These are phyloP conservation scores for Salvelinus sp. DNA, from an alignment of 2,113 vertebrate species.

Conservation along the genomic window DNA sequence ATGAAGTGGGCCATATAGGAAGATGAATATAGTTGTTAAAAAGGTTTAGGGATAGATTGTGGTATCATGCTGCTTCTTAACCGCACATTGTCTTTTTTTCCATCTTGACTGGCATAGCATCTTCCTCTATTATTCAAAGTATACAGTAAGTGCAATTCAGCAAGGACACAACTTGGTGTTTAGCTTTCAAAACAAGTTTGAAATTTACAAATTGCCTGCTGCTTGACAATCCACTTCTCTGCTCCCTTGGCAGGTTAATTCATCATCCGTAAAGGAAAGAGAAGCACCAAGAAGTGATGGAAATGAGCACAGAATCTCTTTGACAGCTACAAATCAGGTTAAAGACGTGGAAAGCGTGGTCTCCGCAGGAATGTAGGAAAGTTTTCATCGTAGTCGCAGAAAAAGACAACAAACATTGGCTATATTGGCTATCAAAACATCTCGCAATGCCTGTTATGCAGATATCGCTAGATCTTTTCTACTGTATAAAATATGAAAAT, in stretches of 20 bases:
- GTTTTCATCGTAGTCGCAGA: background rate
- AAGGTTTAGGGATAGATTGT: background rate
- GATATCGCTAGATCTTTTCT: background rate
- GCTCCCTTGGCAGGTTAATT: constrained; percentile 44
- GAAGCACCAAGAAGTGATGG: background rate
- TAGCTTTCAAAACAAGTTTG: constrained; percentile 41
- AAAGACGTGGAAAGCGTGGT: constrained; percentile 11
- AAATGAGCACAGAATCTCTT: constrained; percentile 1
- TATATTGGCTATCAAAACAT: background rate
- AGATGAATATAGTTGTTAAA: background rate
- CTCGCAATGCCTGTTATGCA: background rate
- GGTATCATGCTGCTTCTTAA: background rate
- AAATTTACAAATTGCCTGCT: constrained; percentile 31
- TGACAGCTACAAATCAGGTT: constrained; percentile 43
- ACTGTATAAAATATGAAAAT: background rate
- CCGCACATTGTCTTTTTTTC: background rate
- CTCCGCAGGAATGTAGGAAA: constrained; percentile 25
- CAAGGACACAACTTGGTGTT: constrained; percentile 16
- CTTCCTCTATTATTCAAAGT: constrained; percentile 24
- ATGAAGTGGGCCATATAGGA: constrained; percentile 19
- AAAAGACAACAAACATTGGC: background rate
- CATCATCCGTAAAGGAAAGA: constrained; percentile 26
- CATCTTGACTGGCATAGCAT: constrained; percentile 6
- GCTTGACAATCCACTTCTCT: constrained; percentile 28
- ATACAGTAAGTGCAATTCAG: constrained; percentile 20